A percentile compares a stretch with the other conserved stretches of the same genome.
Conservation (phyloP, 2,797 vertebrate genomes). For the Malurus leucopterus region DNA sequence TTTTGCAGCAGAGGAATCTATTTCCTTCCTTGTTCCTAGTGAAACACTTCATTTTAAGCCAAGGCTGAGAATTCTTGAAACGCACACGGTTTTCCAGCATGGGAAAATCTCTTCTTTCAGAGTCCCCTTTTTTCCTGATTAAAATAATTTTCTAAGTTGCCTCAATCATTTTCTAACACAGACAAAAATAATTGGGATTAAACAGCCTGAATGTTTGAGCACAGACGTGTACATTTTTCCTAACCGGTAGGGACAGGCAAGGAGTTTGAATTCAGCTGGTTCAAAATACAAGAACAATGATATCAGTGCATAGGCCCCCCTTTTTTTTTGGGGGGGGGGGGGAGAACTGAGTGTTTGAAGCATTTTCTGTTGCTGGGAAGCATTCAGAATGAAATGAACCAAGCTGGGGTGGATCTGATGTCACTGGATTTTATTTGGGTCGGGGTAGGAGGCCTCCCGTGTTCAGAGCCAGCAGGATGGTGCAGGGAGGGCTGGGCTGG, state of each 20-base stretch:
- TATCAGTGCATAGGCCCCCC: fast-evolving
- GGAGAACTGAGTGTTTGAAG: background rate
- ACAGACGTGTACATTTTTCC: background rate
- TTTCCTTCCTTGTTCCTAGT: slow-evolving; percentile 3
- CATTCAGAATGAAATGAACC: background rate
- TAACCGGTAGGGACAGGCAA: background rate
- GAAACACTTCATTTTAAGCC: background rate
- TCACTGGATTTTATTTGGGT: background rate
- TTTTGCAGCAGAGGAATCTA: background rate
- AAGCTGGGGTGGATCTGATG: background rate
- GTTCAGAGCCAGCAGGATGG: background rate
- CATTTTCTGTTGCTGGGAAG: background rate
- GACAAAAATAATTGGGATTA: background rate
- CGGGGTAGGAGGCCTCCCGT: background rate
- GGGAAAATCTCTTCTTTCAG: background rate
- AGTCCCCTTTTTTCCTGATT: background rate
- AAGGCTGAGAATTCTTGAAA: background rate
- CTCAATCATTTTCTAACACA: background rate
- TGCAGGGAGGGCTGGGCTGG: background rate
- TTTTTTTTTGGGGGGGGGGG: background rate
- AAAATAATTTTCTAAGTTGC: background rate
- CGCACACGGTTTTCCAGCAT: background rate
- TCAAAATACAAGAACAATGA: background rate
- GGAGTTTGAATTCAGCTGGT: background rate
- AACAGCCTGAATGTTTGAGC: background rate